Conservation (phyloP, 92 coral and sea anemone genomes). For the Porites divaricata region DNA sequence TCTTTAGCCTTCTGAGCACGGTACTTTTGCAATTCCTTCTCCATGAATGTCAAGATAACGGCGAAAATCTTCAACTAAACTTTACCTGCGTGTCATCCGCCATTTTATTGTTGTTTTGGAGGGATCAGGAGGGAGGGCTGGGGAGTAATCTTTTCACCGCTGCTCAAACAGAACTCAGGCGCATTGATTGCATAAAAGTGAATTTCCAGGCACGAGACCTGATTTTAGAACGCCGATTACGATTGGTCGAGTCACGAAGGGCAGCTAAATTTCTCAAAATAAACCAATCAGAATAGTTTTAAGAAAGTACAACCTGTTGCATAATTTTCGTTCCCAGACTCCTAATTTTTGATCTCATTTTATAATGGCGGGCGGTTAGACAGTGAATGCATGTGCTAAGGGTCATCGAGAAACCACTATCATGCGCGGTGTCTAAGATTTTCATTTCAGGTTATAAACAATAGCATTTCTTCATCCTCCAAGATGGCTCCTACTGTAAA, state of each 20-base stretch:
- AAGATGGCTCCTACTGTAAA: slow-evolving; percentile 66
- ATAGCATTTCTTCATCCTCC: not conserved
- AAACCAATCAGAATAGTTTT: slow-evolving; percentile 10
- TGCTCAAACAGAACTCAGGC: not conserved
- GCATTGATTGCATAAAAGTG: not conserved
- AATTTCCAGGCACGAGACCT: slow-evolving; percentile 16
- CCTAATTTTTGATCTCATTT: not conserved
- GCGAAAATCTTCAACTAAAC: not conserved
- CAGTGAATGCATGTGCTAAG: slow-evolving; percentile 10
- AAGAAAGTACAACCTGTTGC: not conserved
- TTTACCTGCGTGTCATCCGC: slow-evolving; percentile 1
- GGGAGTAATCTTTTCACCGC: not conserved
- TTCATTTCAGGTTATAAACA: not conserved
- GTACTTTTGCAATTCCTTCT: slow-evolving; percentile 81
- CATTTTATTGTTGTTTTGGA: slow-evolving; percentile 1
- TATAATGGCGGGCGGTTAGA: slow-evolving; percentile 22
- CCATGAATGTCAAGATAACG: slow-evolving; percentile 49
- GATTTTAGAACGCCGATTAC: not conserved
- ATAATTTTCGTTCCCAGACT: slow-evolving; percentile 23
- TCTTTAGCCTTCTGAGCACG: slow-evolving; percentile 87
- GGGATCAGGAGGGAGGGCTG: not conserved
- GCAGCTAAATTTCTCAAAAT: not conserved
- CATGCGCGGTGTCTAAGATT: not conserved
- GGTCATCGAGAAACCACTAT: not conserved
- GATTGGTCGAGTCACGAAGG: slow-evolving; percentile 16